Conservation (phyloP, 2,888 invertebrate species). For the Ectobius pallidus region DNA sequence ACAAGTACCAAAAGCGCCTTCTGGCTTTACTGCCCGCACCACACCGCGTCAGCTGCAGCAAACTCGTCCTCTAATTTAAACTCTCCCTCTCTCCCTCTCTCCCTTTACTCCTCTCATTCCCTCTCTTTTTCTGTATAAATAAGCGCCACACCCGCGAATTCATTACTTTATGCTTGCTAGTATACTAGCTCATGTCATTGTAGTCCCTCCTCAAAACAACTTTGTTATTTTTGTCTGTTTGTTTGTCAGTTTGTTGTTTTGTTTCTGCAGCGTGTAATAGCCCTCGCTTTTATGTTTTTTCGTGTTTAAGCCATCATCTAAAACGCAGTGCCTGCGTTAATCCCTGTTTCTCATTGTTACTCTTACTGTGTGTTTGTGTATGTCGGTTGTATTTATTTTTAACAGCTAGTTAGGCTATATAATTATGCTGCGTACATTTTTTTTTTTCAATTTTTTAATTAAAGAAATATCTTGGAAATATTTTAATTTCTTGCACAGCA, state of each 20-base stretch:
- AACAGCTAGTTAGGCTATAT: not conserved
- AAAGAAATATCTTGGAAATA: not conserved
- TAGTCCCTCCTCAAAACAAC: slow-evolving; percentile 13
- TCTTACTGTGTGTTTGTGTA: not conserved
- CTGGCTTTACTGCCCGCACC: slow-evolving; percentile 26
- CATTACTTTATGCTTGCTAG: slow-evolving; percentile 23
- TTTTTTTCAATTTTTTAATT: not conserved
- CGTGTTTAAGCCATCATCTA: slow-evolving; percentile 5
- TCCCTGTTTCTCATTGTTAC: slow-evolving; percentile 7
- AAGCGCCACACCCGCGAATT: slow-evolving; percentile 29
- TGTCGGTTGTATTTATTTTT: not conserved
- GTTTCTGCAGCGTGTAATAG: not conserved
- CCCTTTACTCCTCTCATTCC: not conserved
- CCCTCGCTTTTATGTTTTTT: slow-evolving; percentile 5
- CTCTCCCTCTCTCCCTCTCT: slow-evolving; percentile 5
- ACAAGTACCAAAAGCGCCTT: slow-evolving; percentile 39
- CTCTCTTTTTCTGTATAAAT: slow-evolving; percentile 23
- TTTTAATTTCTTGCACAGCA: not conserved
- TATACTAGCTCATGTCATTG: slow-evolving; percentile 5
- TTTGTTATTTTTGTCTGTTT: slow-evolving; percentile 15
- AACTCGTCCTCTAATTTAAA: slow-evolving; percentile 25
- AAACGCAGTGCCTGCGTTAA: not conserved
- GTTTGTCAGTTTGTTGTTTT: slow-evolving; percentile 12
- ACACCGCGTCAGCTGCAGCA: slow-evolving; percentile 29
- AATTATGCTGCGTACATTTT: not conserved